Base-by-base conservation (phyloP, 2,113 vertebrate genomes). In the Opisthocomus hoazin region DNA sequence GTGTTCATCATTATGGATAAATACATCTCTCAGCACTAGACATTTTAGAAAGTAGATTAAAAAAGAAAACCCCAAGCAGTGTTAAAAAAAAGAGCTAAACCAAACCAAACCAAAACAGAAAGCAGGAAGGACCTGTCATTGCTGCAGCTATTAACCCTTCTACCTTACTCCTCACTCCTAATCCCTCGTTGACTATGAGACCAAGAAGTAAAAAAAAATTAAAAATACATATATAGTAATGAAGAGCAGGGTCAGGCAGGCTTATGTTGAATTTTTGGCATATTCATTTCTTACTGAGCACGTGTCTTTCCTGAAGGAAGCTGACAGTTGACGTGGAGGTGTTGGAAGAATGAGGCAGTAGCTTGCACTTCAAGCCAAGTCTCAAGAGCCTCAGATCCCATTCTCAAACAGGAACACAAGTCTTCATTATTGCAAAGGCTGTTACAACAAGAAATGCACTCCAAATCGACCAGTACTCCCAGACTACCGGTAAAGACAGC, bases 181-280 rank as follows among this genome's bases (percentile, higher is more conserved):
- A 93, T 32, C 15, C 18, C 23, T 15, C 69, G 30, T 48, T 69
- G 79, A 75, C 43, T 94, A 2, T 51, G 65, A 94, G 75, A 39
- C 65, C 39, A 73, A 89, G 24, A 77, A 75, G 26, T 69, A 8
- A 84, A 93, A 91, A 84, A 75, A 68, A 60, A 30, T 45, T 57
- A 41, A 43, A 24, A 14, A 24, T 17, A 23, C 32, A 18, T 23
- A 16, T 5, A 9, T 12, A 36, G 15, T 15, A 78, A 79, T 14
- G 10, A 76, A 16, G 8, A 95, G 26, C n/a, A 79, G 46, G 46
- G 87, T 83, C 91, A 96, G 84, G 43, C 36, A 91, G 87, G 64
- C 32, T 96, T 93, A 85, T 65, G 63, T 94, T 97, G 96, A 88
- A 90, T 84, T 93, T 97, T 93, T 97, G 77, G 8, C 39, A 21